phyloP scores from a whole-genome alignment of 1,140 invertebrate species.

The Plectrocnemia conspersa region DNA sequence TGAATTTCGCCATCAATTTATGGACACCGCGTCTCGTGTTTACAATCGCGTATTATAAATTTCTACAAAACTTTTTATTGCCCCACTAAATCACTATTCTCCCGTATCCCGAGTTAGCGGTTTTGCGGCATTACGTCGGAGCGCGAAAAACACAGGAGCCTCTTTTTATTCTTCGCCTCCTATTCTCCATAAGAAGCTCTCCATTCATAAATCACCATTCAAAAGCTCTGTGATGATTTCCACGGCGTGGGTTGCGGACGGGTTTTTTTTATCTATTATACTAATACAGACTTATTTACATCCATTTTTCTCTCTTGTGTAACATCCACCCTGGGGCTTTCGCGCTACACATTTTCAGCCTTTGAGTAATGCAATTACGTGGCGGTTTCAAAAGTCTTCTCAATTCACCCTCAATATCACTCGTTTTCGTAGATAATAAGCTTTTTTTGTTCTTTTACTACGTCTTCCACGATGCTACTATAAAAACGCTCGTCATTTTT shows the following conservation, averaged over 20 bases:
- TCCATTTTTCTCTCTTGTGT: neutral
- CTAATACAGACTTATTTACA: slow-evolving; percentile 7
- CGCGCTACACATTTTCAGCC: neutral
- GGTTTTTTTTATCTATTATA: slow-evolving; percentile 8
- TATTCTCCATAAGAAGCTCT: neutral
- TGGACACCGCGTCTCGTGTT: neutral
- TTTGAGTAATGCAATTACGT: slow-evolving; percentile 9
- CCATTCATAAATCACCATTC: slow-evolving; percentile 10
- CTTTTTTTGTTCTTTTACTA: no score
- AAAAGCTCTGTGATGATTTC: slow-evolving; percentile 3
- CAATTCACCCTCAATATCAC: no score
- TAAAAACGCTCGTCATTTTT: no score
- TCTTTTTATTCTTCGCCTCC: neutral
- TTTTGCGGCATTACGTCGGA: no score
- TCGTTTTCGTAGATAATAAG: no score
- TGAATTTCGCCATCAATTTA: no score
- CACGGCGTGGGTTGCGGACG: neutral
- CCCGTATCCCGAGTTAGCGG: no score
- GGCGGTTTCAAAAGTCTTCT: slow-evolving; percentile 2
- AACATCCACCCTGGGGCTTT: neutral
- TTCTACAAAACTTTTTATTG: neutral
- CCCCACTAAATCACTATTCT: neutral
- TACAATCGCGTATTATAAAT: neutral
- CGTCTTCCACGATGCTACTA: no score
- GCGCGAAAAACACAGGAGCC: no score